Base-by-base conservation (phyloP, 2,113 vertebrate genomes). In the Sorex fumeus region DNA sequence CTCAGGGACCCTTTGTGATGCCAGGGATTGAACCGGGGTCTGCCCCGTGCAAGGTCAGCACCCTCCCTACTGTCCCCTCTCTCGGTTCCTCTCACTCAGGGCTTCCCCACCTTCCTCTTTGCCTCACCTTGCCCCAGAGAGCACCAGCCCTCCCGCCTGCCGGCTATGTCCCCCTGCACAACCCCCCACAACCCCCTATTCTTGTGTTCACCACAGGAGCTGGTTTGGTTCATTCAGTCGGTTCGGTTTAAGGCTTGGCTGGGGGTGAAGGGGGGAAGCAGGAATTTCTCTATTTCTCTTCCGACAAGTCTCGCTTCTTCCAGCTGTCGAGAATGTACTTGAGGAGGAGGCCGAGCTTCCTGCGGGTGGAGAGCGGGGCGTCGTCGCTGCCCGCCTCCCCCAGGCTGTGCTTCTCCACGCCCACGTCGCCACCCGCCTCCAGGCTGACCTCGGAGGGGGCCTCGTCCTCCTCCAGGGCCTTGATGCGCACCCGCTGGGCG, bases 401-500 rank as follows among this genome's bases (percentile, higher is more conserved):
- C 0, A 89, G 12, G 0, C 18, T 83, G 30, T 43, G 18, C 16
- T 84, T 95, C 2, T 95, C 95, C 47, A 83, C 28, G 0, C 66
- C 13, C 0, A 1, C 23, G 89, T 92, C 89, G 3, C 96, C 90
- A 0, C 92, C 93, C 0, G 81, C 93, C 70, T 95, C 93, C 75
- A 95, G 8, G 90, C 93, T 69, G 89, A 82, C 36, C 19, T 76
- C 21, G 0, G 81, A 0, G 64, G 25, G 64, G 64, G 64, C 64
- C 10, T 80, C 34, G 0, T 86, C 86, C 19, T 97, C 95, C 30
- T 97, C 93, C 69, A 97, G 90, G 57, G 97, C 96, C 91, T 93
- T 96, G 53, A 96, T 97, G 50, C 98, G 96, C 18, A 98, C 97
- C 4, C 92, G 91, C 6, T 94, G 95, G 9, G 98, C 94, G 7